Evolutionary conservation across 2,113 vertebrate species (phyloP), one percentile per base, ranked within the genome.

Genomic region (Protomyctophum bolini): DNA sequence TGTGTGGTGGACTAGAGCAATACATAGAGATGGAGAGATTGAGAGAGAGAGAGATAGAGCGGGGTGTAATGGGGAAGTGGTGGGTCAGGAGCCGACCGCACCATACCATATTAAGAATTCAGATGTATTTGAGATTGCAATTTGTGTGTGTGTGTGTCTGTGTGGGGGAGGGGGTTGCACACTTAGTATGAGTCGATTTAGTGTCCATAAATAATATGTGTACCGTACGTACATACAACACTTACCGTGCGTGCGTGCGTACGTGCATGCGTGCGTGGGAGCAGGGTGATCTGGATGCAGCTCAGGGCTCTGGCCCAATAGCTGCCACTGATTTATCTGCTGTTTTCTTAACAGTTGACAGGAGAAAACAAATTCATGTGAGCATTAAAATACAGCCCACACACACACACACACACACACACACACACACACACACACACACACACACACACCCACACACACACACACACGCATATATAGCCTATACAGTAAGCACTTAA

Each of bases 261-360:
- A 29, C 51, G 66, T 50, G 51, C 56, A 45, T 14, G 21, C 47
- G 41, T 11, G 63, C 7, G 49, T 33, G 15, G 1, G 64, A 10
- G 49, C 45, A 58, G 57, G 48, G 12, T 67, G 45, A 81, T 88
- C 80, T 72, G 71, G 82, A 89, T 88, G 83, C 80, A 81, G 77
- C 70, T 76, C 77, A 75, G 76, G 75, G 79, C 73, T 62, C 48
- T 52, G 28, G 56, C 67, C 65, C 77, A 73, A 77, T 85, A 68
- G 64, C 83, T 80, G 54, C 56, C 58, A 63, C 77, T 82, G 87
- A 89, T 90, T 88, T 87, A 90, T 88, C 78, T 86, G 75, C 77
- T 83, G 82, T 86, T 89, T 91, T 87, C 81, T 84, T 79, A 84
- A 85, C 72, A 77, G 82, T 62, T 86, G 85, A 87, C 84, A 80